A percentile compares a stretch with the other conserved stretches of the same genome.
phyloP scores from a whole-genome alignment of 2,113 vertebrate species.

The Zosterops lateralis region DNA sequence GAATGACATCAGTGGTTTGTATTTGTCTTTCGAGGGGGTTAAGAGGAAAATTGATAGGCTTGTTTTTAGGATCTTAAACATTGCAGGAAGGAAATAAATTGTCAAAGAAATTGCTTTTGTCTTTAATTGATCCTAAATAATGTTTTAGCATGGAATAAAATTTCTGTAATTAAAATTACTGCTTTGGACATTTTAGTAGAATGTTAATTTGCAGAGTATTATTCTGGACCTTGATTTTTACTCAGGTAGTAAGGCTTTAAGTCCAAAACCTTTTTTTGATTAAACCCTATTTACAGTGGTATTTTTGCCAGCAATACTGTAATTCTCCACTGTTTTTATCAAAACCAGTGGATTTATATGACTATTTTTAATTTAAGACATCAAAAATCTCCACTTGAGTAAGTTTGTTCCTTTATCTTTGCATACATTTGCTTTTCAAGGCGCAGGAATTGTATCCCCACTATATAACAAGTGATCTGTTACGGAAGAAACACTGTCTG shows the following conservation, averaged over 20 bases:
- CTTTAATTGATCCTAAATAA: slow-evolving; percentile 6
- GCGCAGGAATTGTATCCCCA: not conserved
- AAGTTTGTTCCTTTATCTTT: not conserved
- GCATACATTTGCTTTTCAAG: not conserved
- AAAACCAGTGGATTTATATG: not conserved
- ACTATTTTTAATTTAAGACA: not conserved
- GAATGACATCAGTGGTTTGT: not conserved
- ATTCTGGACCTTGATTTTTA: not conserved
- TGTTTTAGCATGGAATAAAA: not conserved
- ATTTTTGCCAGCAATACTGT: not conserved
- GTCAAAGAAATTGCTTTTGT: not conserved
- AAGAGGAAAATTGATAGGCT: not conserved
- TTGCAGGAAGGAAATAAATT: not conserved
- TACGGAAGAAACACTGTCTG: not conserved
- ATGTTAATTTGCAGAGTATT: not conserved
- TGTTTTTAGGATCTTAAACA: slow-evolving; percentile 18
- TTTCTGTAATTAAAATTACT: not conserved
- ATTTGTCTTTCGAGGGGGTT: not conserved
- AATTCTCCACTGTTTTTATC: not conserved
- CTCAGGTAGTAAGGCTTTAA: not conserved
- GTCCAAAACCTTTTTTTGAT: not conserved
- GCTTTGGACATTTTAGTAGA: not conserved
- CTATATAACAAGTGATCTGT: not conserved
- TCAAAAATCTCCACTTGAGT: not conserved
- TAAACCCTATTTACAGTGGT: not conserved